These are phyloP conservation scores for Girardinus metallicus DNA, from an alignment of 2,797 vertebrate species.

Conservation along the genomic window DNA sequence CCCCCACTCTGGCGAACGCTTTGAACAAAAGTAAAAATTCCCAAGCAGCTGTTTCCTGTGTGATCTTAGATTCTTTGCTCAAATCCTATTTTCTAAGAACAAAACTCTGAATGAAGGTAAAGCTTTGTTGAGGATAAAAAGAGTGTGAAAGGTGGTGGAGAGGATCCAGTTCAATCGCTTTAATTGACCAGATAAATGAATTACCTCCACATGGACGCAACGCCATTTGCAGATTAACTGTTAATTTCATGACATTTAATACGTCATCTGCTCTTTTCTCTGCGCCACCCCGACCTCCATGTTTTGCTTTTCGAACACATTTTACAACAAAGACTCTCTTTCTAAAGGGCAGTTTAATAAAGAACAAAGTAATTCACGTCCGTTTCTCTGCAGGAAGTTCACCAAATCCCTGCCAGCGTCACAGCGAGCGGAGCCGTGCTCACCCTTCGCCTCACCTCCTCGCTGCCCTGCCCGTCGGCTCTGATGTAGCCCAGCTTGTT, in stretches of 20 bases:
- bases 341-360: conserved; percentile 4
- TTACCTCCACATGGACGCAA: conserved; percentile 5
- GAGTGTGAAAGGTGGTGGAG: conserved; percentile 19
- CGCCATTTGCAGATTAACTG: conserved; percentile 34
- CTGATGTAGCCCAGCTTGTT: conserved; percentile 59
- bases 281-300: background rate
- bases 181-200: conserved; percentile 35
- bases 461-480: conserved; percentile 34
- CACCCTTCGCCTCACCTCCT: conserved; percentile 12
- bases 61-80: conserved; percentile 13
- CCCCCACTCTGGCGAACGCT: conserved; percentile 5
- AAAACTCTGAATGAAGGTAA: conserved; percentile 10
- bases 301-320: conserved; percentile 12
- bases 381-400: conserved; percentile 10
- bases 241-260: conserved; percentile 37
- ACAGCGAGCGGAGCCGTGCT: conserved; percentile 32
- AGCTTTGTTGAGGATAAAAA: conserved; percentile 4
- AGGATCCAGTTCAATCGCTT: conserved; percentile 16
- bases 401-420: conserved; percentile 30
- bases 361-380: conserved; percentile 12
- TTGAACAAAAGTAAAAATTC: conserved; percentile 42
- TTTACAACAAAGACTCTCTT: background rate
- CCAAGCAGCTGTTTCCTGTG: conserved; percentile 47
- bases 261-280: conserved; percentile 8
- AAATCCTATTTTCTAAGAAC: conserved; percentile 7